Conservation (phyloP, 1,140 invertebrate genomes). For the Drosophila navojoa region DNA sequence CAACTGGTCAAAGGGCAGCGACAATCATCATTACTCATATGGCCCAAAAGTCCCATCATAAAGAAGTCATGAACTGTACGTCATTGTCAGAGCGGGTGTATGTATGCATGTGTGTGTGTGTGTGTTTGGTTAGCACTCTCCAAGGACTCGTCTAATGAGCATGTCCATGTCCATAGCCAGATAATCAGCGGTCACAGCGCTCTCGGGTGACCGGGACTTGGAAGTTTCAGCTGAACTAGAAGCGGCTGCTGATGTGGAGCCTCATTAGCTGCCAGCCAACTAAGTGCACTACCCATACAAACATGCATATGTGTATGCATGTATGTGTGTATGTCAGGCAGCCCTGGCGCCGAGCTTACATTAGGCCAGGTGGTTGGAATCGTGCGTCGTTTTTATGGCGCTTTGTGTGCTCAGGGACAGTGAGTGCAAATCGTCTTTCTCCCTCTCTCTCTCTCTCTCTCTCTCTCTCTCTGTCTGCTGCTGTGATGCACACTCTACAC, state of each 20-base stretch:
- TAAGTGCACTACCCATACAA: not conserved
- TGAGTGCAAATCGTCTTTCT: not conserved
- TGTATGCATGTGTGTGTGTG: conserved; percentile 14
- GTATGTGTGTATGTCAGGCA: not conserved
- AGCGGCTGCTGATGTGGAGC: conserved; percentile 19
- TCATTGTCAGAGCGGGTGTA: conserved; percentile 5
- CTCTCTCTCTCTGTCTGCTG: not conserved
- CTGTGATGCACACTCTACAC: conserved; percentile 5
- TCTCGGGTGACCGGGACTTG: conserved; percentile 9
- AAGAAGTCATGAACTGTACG: conserved; percentile 26
- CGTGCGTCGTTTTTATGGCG: conserved; percentile 30
- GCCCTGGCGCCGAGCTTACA: conserved; percentile 22
- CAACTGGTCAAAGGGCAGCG: conserved; percentile 18
- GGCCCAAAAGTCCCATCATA: conserved; percentile 41
- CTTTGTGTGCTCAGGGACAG: conserved; percentile 32
- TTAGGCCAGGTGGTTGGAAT: conserved; percentile 8
- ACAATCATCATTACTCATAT: conserved; percentile 45
- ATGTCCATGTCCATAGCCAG: conserved; percentile 55
- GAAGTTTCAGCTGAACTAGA: not conserved
- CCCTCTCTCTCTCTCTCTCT: not conserved
- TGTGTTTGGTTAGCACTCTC: conserved; percentile 47
- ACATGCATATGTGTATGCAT: not conserved
- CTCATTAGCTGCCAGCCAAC: conserved; percentile 26
- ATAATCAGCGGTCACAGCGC: conserved; percentile 43
- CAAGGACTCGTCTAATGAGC: conserved; percentile 76